Conservation (phyloP, 2,888 invertebrate species). For the Cheiracanthium punctorium region DNA sequence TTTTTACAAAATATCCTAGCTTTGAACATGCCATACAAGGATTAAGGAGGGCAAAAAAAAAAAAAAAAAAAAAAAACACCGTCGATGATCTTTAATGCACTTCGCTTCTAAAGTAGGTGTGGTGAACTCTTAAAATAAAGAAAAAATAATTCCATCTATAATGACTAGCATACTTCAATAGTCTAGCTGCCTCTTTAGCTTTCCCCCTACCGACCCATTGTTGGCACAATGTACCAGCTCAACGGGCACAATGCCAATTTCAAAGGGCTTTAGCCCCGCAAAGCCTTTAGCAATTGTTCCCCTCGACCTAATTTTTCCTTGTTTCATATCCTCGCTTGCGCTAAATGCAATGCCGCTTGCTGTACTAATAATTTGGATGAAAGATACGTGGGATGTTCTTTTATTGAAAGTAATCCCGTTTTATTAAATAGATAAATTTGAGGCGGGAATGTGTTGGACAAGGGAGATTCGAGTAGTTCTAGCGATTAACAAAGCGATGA, state of each 20-base stretch:
- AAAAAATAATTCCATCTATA: slow-evolving; percentile 24
- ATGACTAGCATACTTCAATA: slow-evolving; percentile 39
- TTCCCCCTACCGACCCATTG: slow-evolving; percentile 11
- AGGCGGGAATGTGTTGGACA: not conserved
- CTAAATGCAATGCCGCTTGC: slow-evolving; percentile 30
- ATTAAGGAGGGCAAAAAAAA: too few relatives aligned
- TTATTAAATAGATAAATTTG: slow-evolving; percentile 10
- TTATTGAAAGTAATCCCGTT: slow-evolving; percentile 9
- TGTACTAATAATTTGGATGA: slow-evolving; percentile 35
- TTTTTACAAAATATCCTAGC: not conserved
- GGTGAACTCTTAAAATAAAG: not conserved
- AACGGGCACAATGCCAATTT: slow-evolving; percentile 50
- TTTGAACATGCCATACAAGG: not conserved
- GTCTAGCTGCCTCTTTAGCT: slow-evolving; percentile 8
- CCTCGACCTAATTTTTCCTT: slow-evolving; percentile 33
- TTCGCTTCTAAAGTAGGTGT: not conserved
- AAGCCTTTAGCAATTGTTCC: slow-evolving; percentile 33
- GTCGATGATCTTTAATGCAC: not conserved
- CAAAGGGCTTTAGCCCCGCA: slow-evolving; percentile 9
- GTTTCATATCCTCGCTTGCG: slow-evolving; percentile 20
- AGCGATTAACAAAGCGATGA: not conserved
- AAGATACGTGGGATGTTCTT: slow-evolving; percentile 2
- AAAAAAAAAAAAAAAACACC: not conserved
- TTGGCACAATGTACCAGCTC: slow-evolving; percentile 27
- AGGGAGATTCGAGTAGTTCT: not conserved